phyloP scores from a whole-genome alignment of 1,140 invertebrate species.

The Eueides isabella region DNA sequence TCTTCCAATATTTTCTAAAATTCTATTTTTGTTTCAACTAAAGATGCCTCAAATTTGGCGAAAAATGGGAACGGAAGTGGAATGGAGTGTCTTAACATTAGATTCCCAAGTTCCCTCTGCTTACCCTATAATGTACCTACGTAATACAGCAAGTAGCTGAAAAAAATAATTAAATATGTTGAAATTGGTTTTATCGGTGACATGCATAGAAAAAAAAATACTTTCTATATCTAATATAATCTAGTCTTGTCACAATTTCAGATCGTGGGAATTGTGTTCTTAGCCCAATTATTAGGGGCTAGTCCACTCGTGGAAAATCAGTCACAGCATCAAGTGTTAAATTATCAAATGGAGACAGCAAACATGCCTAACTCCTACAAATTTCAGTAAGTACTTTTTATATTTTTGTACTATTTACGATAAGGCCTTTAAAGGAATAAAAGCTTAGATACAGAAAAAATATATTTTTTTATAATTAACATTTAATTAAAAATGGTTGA shows the following conservation, averaged over 20 bases:
- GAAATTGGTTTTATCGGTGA: background rate
- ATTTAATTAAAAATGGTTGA: background rate
- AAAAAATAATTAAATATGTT: background rate
- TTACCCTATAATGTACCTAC: too few relatives aligned
- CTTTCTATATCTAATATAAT: background rate
- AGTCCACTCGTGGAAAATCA: slow-evolving; percentile 54
- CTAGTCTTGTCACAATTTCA: slow-evolving; percentile 40
- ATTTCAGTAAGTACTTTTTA: slow-evolving; percentile 60
- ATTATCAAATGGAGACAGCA: slow-evolving; percentile 60
- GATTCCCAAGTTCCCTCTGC: too few relatives aligned
- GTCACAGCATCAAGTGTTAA: slow-evolving; percentile 56
- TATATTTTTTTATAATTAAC: background rate
- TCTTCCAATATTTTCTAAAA: background rate
- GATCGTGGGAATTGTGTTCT: slow-evolving; percentile 44
- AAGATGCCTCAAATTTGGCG: too few relatives aligned
- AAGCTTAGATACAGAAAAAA: background rate
- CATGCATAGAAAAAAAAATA: background rate
- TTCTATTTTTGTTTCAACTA: background rate
- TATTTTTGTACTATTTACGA: background rate
- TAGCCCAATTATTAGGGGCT: slow-evolving; percentile 45
- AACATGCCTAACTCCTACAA: slow-evolving; percentile 72
- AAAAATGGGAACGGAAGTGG: too few relatives aligned
- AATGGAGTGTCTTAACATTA: too few relatives aligned
- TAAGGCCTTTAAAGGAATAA: background rate
- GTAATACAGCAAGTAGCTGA: too few relatives aligned